A percentile compares a stretch with the other conserved stretches of the same genome.
These are phyloP conservation scores for Plutomurus gul DNA, from an alignment of 1,140 invertebrate species.

Conservation along the genomic window DNA sequence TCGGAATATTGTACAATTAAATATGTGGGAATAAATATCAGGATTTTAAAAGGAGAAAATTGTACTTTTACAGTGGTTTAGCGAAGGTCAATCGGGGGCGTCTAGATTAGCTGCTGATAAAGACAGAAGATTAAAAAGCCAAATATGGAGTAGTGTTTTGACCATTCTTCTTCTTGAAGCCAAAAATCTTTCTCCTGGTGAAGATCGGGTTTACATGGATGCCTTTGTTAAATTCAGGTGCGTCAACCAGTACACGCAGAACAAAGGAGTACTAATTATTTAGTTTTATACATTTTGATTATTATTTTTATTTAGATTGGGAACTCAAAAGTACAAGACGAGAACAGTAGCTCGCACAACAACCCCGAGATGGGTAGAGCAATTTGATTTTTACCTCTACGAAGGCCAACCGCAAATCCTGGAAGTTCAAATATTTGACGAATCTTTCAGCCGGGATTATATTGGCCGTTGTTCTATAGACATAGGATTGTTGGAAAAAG, in stretches of 20 bases:
- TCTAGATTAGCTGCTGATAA: slow-evolving; percentile 68
- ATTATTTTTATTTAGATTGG: slow-evolving; percentile 70
- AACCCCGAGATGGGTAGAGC: slow-evolving; percentile 91
- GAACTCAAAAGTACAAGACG: slow-evolving; percentile 97
- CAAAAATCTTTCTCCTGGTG: slow-evolving; percentile 82
- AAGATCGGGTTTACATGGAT: slow-evolving; percentile 78
- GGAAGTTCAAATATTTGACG: slow-evolving; percentile 89
- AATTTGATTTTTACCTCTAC: slow-evolving; percentile 95
- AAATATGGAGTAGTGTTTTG: slow-evolving; percentile 94
- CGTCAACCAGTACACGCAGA: slow-evolving; percentile 45
- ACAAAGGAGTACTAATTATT: background rate
- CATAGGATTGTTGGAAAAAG: slow-evolving; percentile 79
- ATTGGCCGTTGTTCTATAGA: slow-evolving; percentile 75
- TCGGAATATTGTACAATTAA: too few relatives aligned
- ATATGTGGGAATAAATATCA: too few relatives aligned
- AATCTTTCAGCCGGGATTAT: slow-evolving; percentile 65
- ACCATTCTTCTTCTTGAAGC: slow-evolving; percentile 95
- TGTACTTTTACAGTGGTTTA: slow-evolving; percentile 46
- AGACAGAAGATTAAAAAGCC: slow-evolving; percentile 79
- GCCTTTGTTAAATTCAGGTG: slow-evolving; percentile 96
- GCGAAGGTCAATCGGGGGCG: slow-evolving; percentile 36
- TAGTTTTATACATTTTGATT: background rate
- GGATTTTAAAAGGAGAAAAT: background rate
- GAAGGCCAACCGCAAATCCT: slow-evolving; percentile 84
- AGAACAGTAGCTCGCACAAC: slow-evolving; percentile 84